Percentiles rank a stretch among this genome's conserved stretches.
Conservation (phyloP, 2,797 vertebrate species). For the Acrossocheilus wenchowensis region DNA sequence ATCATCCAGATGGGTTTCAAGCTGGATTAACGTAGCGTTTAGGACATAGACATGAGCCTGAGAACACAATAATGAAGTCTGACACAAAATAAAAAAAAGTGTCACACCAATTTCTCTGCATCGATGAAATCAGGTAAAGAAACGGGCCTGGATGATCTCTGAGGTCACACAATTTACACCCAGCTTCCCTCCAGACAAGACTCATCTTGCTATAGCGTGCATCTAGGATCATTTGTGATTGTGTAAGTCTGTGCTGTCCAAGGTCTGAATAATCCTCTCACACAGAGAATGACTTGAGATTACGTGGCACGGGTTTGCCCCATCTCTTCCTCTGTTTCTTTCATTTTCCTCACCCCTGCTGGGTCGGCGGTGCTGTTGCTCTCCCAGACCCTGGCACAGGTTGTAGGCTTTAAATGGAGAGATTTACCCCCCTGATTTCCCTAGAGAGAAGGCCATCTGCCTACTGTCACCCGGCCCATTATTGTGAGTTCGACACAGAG, state of each 20-base stretch:
- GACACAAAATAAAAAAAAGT: slow-evolving; percentile 16
- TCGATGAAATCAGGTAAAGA: not conserved
- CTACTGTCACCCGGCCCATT: slow-evolving; percentile 62
- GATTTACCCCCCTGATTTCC: slow-evolving; percentile 70
- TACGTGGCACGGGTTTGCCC: slow-evolving; percentile 39
- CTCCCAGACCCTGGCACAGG: slow-evolving; percentile 58
- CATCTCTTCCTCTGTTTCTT: not conserved
- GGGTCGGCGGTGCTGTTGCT: slow-evolving; percentile 44
- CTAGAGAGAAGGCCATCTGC: slow-evolving; percentile 69
- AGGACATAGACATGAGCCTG: slow-evolving; percentile 19
- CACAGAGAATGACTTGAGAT: slow-evolving; percentile 39
- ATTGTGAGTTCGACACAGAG: slow-evolving; percentile 38
- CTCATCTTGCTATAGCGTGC: not conserved
- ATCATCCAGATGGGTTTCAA: slow-evolving; percentile 44
- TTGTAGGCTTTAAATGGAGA: slow-evolving; percentile 67
- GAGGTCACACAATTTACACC: slow-evolving; percentile 21
- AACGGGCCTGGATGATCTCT: not conserved
- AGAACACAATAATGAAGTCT: slow-evolving; percentile 16
- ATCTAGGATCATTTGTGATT: slow-evolving; percentile 17
- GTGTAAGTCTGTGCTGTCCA: slow-evolving; percentile 2
- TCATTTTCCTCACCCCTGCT: slow-evolving; percentile 52
- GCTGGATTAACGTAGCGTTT: slow-evolving; percentile 37
- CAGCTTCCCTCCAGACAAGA: not conserved
- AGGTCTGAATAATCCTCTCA: slow-evolving; percentile 48
- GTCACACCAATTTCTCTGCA: slow-evolving; percentile 24